Conservation (phyloP, 2,888 invertebrate species). For the Nymphalis urticae region DNA sequence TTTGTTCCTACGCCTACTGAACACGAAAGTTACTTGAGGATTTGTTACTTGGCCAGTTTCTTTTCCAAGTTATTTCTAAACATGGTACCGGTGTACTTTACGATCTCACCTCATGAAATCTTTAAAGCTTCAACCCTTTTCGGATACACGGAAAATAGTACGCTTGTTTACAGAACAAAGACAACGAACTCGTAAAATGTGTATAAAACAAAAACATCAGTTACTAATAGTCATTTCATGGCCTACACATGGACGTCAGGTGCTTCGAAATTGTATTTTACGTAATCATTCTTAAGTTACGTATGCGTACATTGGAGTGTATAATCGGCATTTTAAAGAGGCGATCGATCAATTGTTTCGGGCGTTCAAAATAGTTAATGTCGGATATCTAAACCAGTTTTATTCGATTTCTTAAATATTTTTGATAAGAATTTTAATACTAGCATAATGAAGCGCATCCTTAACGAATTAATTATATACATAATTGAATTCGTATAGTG, state of each 20-base stretch:
- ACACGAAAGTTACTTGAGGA: slow-evolving; percentile 21
- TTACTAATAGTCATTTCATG: slow-evolving; percentile 38
- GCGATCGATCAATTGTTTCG: slow-evolving; percentile 1
- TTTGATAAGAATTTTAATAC: slow-evolving; percentile 21
- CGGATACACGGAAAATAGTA: slow-evolving; percentile 60
- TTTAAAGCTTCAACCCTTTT: slow-evolving; percentile 58
- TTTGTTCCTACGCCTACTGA: slow-evolving; percentile 26
- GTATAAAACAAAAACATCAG: slow-evolving; percentile 55
- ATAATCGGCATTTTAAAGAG: slow-evolving; percentile 3
- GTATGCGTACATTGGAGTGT: background rate
- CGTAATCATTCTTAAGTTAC: background rate
- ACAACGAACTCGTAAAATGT: slow-evolving; percentile 78
- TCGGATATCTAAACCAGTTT: slow-evolving; percentile 29
- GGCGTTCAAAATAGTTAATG: slow-evolving; percentile 1
- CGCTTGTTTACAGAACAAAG: slow-evolving; percentile 66
- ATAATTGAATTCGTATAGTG: slow-evolving; percentile 27
- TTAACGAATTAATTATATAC: slow-evolving; percentile 25
- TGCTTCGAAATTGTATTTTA: slow-evolving; percentile 5
- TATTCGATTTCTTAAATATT: slow-evolving; percentile 27
- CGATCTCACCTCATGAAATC: slow-evolving; percentile 56
- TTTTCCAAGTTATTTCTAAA: slow-evolving; percentile 18
- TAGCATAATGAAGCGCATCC: slow-evolving; percentile 27
- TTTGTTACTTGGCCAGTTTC: slow-evolving; percentile 13
- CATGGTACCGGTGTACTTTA: slow-evolving; percentile 47
- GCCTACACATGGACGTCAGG: slow-evolving; percentile 26